A percentile compares a stretch with the other conserved stretches of the same genome.
phyloP scores from a whole-genome alignment of 2,888 invertebrate genomes.

The Caenorhabditis sp. region DNA sequence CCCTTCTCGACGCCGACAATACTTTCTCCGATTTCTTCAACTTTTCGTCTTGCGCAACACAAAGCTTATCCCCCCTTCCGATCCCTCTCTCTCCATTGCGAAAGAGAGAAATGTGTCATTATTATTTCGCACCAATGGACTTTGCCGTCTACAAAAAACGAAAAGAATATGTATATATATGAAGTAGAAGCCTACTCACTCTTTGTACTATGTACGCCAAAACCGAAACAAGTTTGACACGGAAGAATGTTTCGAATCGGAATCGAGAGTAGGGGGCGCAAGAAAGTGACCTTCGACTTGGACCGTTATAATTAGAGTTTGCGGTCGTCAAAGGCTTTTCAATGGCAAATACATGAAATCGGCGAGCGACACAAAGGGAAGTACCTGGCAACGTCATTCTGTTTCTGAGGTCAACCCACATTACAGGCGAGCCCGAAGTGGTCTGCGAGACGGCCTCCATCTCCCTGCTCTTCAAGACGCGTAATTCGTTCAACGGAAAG shows the following conservation, averaged over 20 bases:
- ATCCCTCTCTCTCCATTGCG: too few relatives aligned
- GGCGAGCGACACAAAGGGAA: background rate
- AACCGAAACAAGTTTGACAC: slow-evolving; percentile 2
- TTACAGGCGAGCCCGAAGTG: slow-evolving; percentile 75
- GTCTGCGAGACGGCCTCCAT: slow-evolving; percentile 74
- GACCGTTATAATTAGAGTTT: slow-evolving; percentile 42
- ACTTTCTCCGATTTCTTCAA: too few relatives aligned
- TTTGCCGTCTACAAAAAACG: slow-evolving; percentile 14
- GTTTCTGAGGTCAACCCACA: too few relatives aligned
- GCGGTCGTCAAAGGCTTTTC: slow-evolving; percentile 1
- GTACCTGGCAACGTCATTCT: too few relatives aligned
- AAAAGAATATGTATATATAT: background rate
- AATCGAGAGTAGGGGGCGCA: too few relatives aligned
- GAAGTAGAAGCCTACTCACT: background rate
- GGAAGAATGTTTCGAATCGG: background rate
- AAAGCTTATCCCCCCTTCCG: too few relatives aligned
- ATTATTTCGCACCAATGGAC: slow-evolving; percentile 52
- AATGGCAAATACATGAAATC: slow-evolving; percentile 36
- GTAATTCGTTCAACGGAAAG: slow-evolving; percentile 74
- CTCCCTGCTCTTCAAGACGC: slow-evolving; percentile 72
- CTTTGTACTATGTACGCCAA: background rate
- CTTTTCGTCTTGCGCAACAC: too few relatives aligned
- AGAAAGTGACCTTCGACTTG: slow-evolving; percentile 25
- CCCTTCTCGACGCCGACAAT: too few relatives aligned
- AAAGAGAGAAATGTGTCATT: too few relatives aligned